These are phyloP conservation scores for Serripes groenlandicus DNA, from an alignment of 2,888 invertebrate genomes.

Conservation along the genomic window DNA sequence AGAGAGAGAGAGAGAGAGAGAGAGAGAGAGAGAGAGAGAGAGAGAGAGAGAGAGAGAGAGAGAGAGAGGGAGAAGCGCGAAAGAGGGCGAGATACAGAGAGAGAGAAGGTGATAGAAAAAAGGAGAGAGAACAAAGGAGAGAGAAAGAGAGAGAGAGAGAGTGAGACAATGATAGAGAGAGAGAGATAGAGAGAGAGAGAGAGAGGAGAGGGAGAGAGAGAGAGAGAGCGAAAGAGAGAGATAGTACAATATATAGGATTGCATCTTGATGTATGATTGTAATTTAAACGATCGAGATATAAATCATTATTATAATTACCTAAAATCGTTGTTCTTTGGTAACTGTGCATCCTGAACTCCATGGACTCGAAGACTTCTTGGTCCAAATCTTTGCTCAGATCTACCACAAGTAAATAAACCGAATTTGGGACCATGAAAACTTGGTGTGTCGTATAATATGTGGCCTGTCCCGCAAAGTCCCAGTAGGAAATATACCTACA, in stretches of 20 bases:
- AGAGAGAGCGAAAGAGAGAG: too few species aligned
- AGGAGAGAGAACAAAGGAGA: not conserved
- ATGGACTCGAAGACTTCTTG: not conserved
- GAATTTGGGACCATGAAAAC: slow-evolving; percentile 14
- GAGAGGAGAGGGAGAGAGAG: too few species aligned
- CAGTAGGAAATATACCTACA: slow-evolving; percentile 29
- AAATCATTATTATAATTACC: too few species aligned
- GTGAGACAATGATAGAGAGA: not conserved
- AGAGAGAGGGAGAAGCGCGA: not conserved
- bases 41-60: not conserved
- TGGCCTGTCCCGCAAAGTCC: slow-evolving; percentile 28
- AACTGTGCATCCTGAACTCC: slow-evolving; percentile 8
- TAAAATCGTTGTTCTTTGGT: not conserved
- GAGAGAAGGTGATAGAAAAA: not conserved
- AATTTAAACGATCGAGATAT: too few species aligned
- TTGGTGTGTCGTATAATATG: slow-evolving; percentile 27
- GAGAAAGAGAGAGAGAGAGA: not conserved
- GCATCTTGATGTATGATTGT: too few species aligned
- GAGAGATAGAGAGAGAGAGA: not conserved
- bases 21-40: not conserved
- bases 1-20: not conserved
- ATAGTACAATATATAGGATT: too few species aligned
- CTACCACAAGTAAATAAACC: slow-evolving; percentile 18
- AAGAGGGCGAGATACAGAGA: not conserved
- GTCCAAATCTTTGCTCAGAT: slow-evolving; percentile 15